Base-by-base conservation (phyloP, 2,888 invertebrate genomes). In the Anarsia innoxiella region DNA sequence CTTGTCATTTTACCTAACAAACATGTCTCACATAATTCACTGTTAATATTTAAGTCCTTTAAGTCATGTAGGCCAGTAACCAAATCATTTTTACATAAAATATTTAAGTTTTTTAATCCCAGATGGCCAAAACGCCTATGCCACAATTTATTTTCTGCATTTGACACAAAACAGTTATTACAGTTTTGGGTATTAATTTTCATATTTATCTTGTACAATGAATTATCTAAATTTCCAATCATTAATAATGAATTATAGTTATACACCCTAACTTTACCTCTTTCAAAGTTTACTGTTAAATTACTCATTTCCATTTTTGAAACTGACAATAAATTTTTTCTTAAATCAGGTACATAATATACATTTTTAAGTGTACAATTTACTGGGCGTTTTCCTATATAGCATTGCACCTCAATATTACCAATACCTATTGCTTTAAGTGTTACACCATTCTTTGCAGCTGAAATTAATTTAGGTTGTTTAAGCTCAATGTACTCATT, bases 321-420 rank as follows among this genome's bases (percentile, higher is more conserved):
- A 1, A 45, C 45, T 16, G 35, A 39, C 8, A 39, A 15, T 16
- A 39, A 30, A 26, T 39, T 39, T 35, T 38, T 32, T 14, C 33
- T 38, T n/a, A 39, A 16, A 4, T 39, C 39, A 2, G 34, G 34
- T 10, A 39, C 35, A 39, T 35, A 39, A 12, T 39, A 35, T 8
- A 39, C 34, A 39, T 39, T 39, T 26, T 39, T 23, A 13, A 39
- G 8, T 16, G 9, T 14, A 11, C 31, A 32, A n/a, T 27, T 16
- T 5, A 19, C 12, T 16, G 5, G 12, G 8, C 13, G 11, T 12
- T 12, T 25, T 15, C 31, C 31, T 11, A 37, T 12, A n/a, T 12
- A 1, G 28, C 26, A 26, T 2, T 14, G 3, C 1, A 31, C 14
- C 12, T 37, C 15, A 16, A 37, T 37, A 19, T 32, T 37, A 4